Evolutionary conservation across 2,797 vertebrate species (phyloP), one percentile per base, ranked within the genome.

Genomic region (Tenualosa thibaudeaui): DNA sequence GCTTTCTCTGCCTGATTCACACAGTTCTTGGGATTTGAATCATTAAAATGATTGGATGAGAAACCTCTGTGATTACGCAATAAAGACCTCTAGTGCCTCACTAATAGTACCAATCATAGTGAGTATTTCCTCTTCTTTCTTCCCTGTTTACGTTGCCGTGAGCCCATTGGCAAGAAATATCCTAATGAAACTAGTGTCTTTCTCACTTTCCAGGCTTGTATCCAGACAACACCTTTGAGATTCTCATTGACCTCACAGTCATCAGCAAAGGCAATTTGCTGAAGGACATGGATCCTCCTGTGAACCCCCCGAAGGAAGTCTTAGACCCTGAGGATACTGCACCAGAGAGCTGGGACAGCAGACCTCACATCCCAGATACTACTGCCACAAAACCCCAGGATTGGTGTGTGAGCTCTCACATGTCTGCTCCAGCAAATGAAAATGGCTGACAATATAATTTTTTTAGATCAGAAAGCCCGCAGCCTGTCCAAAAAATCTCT

Each of bases 141-240:
- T 19, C 22, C 40, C 71, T 71, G 65, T 31, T 71, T 17, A 43
- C 7, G 15, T 46, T 46, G 17, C 22, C 6, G 6, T 62, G 40
- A 78, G 0, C 71, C 31, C 65, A 3, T 40, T 3, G 17, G 13
- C 65, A 15, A 3, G 13, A 37, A 15, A 40, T 71, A 6, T 71
- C n/a, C 3, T 71, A 68, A 68, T 37, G 1, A 9, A 12, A 37
- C 40, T 31, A 43, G 15, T 46, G 17, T 62, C n/a, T 7, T 9
- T 75, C 26, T 83, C 50, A 49, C 82, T 86, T 84, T 87, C 26
- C 81, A 93, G 92, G 86, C 68, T 81, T 93, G 46, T 89, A 88
- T 82, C 92, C 90, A 22, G 87, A 93, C 84, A 90, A 90, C 88
- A 90, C 81, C 22, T 93, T 89, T 84, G 90, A 93, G 87, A 91